Evolutionary conservation across 2,113 vertebrate genomes (phyloP).

Genomic region (Callocephalon fimbriatum): DNA sequence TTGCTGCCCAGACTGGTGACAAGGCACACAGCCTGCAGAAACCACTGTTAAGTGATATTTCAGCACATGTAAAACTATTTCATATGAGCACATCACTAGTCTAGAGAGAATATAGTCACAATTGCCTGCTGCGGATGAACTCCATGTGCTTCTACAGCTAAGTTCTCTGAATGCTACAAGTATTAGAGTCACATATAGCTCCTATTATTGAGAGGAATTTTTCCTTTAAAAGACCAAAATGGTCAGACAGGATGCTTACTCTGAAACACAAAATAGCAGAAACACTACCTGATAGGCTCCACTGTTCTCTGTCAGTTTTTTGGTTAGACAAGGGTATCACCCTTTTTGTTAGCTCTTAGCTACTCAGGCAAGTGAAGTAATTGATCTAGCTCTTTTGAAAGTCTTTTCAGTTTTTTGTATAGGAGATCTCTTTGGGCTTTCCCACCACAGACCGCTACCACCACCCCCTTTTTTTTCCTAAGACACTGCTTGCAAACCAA

Average conservation of each 20-base stretch:
- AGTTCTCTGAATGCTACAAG: neutral
- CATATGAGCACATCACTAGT: neutral
- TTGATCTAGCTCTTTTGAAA: neutral
- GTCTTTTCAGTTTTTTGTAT: neutral
- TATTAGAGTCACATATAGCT: neutral
- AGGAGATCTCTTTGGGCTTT: neutral
- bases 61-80: neutral
- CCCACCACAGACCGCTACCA: neutral
- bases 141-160: neutral
- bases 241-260: neutral
- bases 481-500: neutral
- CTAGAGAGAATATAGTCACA: neutral
- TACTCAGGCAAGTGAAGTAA: neutral
- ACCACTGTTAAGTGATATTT: neutral
- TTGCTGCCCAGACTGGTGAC: neutral
- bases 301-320: neutral
- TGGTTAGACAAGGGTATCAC: neutral
- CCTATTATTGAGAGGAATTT: neutral
- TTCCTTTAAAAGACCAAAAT: neutral
- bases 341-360: neutral
- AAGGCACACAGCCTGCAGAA: neutral
- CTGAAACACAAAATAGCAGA: neutral
- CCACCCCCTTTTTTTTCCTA: neutral
- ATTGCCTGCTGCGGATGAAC: neutral
- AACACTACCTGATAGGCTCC: neutral